A percentile compares a stretch with the other conserved stretches of the same genome.
Conservation (phyloP, 2,888 invertebrate species). For the Cloeon dipterum region DNA sequence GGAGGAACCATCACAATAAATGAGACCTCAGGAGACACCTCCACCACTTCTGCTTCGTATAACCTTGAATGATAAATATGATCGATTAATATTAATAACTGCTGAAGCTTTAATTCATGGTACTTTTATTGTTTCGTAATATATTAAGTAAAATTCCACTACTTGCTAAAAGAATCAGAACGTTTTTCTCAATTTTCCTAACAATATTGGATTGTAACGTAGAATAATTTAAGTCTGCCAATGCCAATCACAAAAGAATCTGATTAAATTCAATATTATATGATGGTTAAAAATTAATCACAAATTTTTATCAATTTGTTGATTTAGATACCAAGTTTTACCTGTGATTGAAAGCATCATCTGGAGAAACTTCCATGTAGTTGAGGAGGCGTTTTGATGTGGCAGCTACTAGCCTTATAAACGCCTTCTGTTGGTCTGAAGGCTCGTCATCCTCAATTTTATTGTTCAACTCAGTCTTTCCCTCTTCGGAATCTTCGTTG, state of each 20-base stretch:
- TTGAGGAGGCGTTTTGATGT: slow-evolving; percentile 52
- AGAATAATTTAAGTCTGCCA: too few species aligned
- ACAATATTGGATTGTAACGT: too few species aligned
- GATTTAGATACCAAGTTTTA: too few species aligned
- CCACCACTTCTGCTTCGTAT: slow-evolving; percentile 84
- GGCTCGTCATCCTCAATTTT: slow-evolving; percentile 5
- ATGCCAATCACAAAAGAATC: too few species aligned
- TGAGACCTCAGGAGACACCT: slow-evolving; percentile 73
- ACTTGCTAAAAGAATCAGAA: too few species aligned
- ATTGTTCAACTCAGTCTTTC: slow-evolving; percentile 18
- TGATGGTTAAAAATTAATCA: too few species aligned
- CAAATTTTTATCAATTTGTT: too few species aligned
- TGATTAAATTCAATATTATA: background rate
- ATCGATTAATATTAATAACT: background rate
- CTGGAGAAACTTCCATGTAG: slow-evolving; percentile 52
- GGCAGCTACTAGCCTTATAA: slow-evolving; percentile 50
- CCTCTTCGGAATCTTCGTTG: slow-evolving; percentile 13
- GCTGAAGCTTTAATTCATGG: background rate
- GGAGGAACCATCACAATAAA: slow-evolving; percentile 83
- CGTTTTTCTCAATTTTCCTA: too few species aligned
- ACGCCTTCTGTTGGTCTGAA: slow-evolving; percentile 57
- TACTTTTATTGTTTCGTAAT: background rate
- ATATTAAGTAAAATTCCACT: too few species aligned
- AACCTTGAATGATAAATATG: slow-evolving; percentile 31
- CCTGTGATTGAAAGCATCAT: slow-evolving; percentile 43